Evolutionary conservation across 2,888 invertebrate species (phyloP).

Genomic region (Emmelina monodactyla): DNA sequence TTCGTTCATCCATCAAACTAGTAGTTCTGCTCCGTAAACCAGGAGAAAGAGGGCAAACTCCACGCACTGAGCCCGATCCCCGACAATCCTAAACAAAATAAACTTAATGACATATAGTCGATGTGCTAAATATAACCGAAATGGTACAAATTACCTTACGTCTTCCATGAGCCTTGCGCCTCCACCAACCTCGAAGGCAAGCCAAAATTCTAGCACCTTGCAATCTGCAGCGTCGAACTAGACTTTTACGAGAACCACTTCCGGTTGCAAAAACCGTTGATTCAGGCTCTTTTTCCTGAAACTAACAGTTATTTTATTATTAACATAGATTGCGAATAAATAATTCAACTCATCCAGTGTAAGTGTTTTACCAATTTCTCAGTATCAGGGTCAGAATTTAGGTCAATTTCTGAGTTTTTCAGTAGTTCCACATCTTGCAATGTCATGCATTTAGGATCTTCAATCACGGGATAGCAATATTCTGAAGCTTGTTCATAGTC

Average conservation of each 20-base stretch:
- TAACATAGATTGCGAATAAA: too few relatives aligned
- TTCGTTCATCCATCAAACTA: constrained; percentile 36
- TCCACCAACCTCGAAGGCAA: constrained; percentile 50
- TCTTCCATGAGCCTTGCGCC: constrained; percentile 35
- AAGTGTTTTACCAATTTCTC: not conserved
- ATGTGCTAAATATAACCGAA: too few relatives aligned
- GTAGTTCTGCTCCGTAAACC: constrained; percentile 35
- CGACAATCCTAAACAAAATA: constrained; percentile 25
- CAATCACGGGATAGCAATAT: constrained; percentile 34
- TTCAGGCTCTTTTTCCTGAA: not conserved
- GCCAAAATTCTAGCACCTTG: constrained; percentile 41
- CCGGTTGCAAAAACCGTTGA: not conserved
- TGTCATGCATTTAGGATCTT: constrained; percentile 39
- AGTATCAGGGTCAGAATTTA: not conserved
- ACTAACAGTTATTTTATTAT: too few relatives aligned
- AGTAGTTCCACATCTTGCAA: constrained; percentile 46
- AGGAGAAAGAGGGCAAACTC: constrained; percentile 38
- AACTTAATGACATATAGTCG: not conserved
- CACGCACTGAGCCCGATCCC: constrained; percentile 22
- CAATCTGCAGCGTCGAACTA: constrained; percentile 38
- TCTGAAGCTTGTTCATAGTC: constrained; percentile 50
- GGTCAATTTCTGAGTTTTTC: constrained; percentile 13
- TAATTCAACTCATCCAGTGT: too few relatives aligned
- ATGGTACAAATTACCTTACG: constrained; percentile 27
- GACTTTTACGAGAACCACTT: constrained; percentile 1